Evolutionary conservation across 37 sponge, comb jelly and placozoan species (phyloP), one percentile per base, ranked within the genome.

Genomic region (Oscarella lobularis): DNA sequence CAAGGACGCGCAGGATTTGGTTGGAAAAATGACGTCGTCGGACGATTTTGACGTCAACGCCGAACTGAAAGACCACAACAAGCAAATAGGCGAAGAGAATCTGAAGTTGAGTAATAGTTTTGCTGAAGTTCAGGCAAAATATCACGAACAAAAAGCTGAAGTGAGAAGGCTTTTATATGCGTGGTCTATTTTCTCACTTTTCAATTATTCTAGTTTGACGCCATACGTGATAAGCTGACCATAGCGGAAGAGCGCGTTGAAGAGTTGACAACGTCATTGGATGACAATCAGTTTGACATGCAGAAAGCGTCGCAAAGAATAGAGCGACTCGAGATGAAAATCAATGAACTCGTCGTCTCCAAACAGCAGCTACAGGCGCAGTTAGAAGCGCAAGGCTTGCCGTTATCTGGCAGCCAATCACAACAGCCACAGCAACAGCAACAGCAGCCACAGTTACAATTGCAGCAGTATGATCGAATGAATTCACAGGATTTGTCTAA

Each of bases 161-260:
- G n/a, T n/a, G n/a, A n/a, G n/a, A n/a, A n/a, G n/a, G n/a, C n/a
- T n/a, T n/a, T n/a, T n/a, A n/a, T n/a, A n/a, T n/a, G n/a, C n/a
- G n/a, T n/a, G n/a, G n/a, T n/a, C n/a, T n/a, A n/a, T n/a, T n/a
- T 48, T 48, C 9, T 48, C 14, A 48, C 20, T 9, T 27, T 48
- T 14, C 71, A 68, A 30, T 4, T 5, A 4, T 68, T 5, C 6
- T 5, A 68, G 31, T 68, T 14, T 4, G 71, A 14, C 6, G 31
- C 31, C 6, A 5, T 14, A 5, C 71, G 29, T 14, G 71, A 68
- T 14, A 68, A 68, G 71, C 6, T 68, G 33, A 68, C 29, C 29
- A 68, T n/a, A n/a, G n/a, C 29, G 29, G 71, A 68, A 14, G 71
- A 68, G 29, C 71, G 71, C n/a, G 71, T 68, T 5, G 29, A 68